Conservation (phyloP, 2,888 invertebrate species). For the Acleris emargana region DNA sequence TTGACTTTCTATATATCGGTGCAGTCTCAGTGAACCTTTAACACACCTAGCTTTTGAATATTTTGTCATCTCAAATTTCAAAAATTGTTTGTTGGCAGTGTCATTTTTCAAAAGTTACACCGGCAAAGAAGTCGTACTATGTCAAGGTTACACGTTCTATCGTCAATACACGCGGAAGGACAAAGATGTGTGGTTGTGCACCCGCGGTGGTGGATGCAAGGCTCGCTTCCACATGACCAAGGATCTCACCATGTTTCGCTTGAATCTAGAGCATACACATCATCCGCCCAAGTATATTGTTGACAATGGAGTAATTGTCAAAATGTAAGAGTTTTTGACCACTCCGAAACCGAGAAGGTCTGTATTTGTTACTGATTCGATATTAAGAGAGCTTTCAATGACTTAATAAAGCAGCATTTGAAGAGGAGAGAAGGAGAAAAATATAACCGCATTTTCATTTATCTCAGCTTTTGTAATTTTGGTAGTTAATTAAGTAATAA, state of each 20-base stretch:
- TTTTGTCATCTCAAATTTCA: no score
- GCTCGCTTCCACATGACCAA: slow-evolving; percentile 12
- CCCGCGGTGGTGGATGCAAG: background rate
- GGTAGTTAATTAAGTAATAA: no score
- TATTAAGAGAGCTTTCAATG: no score
- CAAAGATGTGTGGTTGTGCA: slow-evolving; percentile 14
- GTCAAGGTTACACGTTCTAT: slow-evolving; percentile 8
- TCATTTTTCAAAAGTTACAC: background rate
- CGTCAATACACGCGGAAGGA: background rate
- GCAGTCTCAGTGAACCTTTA: no score
- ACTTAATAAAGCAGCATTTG: no score
- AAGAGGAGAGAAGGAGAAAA: no score
- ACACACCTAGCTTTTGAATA: no score
- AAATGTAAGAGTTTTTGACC: background rate
- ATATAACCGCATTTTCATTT: no score
- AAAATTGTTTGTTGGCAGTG: slow-evolving; percentile 4
- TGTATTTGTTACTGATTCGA: no score
- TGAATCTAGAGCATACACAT: slow-evolving; percentile 12
- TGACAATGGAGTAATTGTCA: slow-evolving; percentile 18
- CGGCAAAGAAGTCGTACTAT: background rate
- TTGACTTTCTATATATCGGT: no score
- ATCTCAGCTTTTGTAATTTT: no score
- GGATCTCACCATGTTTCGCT: background rate
- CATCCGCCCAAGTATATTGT: slow-evolving; percentile 2
- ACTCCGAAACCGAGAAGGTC: no score